Percentiles rank a stretch among this genome's conserved stretches.
phyloP scores from a whole-genome alignment of 2,113 vertebrate genomes.

The Microtus oregoni region DNA sequence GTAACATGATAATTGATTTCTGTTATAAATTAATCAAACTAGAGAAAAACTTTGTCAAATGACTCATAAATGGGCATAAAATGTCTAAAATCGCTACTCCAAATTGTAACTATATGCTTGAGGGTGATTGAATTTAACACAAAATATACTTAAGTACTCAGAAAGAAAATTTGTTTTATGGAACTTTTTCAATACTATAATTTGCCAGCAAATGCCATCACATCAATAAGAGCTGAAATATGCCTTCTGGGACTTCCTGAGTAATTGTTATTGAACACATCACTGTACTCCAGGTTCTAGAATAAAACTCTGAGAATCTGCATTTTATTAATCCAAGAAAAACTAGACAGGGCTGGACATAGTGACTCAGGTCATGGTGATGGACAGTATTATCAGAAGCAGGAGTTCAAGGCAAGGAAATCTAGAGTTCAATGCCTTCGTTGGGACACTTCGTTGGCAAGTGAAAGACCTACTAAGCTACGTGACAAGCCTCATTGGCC shows the following conservation, averaged over 20 bases:
- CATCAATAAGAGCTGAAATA: background rate
- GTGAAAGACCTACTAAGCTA: background rate
- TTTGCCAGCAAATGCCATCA: background rate
- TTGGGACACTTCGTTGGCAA: background rate
- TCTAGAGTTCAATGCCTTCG: background rate
- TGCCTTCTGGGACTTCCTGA: background rate
- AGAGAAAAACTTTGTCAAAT: background rate
- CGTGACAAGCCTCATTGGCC: background rate
- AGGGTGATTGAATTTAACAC: slow-evolving; percentile 13
- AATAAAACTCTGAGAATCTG: background rate
- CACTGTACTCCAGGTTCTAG: background rate
- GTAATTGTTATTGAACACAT: background rate
- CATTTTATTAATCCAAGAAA: background rate
- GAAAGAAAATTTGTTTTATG: background rate
- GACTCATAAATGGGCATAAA: slow-evolving; percentile 22
- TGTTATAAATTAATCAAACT: slow-evolving; percentile 8
- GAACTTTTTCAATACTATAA: background rate
- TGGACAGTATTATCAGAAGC: too few species aligned
- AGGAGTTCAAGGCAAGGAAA: background rate
- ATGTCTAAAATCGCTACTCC: slow-evolving; percentile 3
- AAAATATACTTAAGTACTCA: background rate
- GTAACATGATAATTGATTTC: background rate
- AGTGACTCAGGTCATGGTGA: background rate
- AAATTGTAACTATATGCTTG: background rate
- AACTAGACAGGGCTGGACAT: background rate